phyloP scores from a whole-genome alignment of 2,797 vertebrate genomes.

The Momotus momota region DNA sequence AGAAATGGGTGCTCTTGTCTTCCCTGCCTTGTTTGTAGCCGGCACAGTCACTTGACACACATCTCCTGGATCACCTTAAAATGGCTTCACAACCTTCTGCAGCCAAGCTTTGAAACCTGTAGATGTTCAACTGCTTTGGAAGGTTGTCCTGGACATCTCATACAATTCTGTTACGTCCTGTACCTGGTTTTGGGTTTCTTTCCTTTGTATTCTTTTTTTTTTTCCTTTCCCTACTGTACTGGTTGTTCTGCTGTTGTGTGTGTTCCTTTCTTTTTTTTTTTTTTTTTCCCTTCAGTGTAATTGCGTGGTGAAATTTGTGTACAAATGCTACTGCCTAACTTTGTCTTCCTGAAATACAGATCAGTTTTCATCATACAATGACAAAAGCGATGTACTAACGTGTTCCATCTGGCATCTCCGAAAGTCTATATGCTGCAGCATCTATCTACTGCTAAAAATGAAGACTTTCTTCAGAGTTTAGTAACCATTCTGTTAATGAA shows the following conservation, averaged over 20 bases:
- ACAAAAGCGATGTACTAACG: not conserved
- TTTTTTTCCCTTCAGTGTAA: too few species aligned
- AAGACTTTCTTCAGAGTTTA: not conserved
- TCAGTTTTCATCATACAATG: not conserved
- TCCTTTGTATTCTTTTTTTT: not conserved
- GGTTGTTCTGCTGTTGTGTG: not conserved
- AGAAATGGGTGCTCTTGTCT: not conserved
- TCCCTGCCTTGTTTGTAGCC: not conserved
- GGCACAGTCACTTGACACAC: not conserved
- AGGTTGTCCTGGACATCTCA: not conserved
- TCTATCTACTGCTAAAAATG: not conserved
- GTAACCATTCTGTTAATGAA: not conserved
- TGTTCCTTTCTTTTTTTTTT: too few species aligned
- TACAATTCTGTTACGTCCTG: not conserved
- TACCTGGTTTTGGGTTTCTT: not conserved
- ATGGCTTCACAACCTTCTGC: not conserved
- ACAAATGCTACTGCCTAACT: not conserved
- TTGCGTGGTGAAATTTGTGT: not conserved
- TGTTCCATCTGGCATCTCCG: not conserved
- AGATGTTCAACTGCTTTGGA: not conserved
- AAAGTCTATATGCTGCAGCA: not conserved
- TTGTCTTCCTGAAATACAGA: not conserved
- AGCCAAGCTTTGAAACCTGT: not conserved
- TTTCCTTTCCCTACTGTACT: not conserved
- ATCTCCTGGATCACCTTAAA: not conserved